These are phyloP conservation scores for Tineola bisselliella DNA, from an alignment of 2,888 invertebrate species.

Conservation along the genomic window DNA sequence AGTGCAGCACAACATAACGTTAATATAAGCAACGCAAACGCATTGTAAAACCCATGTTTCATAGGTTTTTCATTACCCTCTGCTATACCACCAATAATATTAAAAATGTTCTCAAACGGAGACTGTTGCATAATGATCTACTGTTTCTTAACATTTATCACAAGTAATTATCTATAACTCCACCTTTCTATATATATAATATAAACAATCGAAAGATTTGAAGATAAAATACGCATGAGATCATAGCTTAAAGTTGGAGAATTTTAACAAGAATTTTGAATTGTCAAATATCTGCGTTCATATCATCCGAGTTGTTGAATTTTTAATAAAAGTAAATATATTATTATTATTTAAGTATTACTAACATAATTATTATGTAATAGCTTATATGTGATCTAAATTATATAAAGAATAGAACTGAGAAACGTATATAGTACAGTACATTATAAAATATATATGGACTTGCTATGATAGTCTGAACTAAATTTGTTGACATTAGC, in stretches of 20 bases:
- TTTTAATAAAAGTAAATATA: no score
- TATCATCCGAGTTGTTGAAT: background rate
- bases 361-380: no score
- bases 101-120: slow-evolving; percentile 74
- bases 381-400: no score
- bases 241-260: background rate
- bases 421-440: no score
- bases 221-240: background rate
- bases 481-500: no score
- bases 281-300: background rate
- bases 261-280: background rate
- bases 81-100: slow-evolving; percentile 73
- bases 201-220: background rate
- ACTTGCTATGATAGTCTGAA: no score
- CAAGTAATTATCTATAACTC: background rate
- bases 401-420: no score
- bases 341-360: no score
- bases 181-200: background rate
- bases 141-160: background rate
- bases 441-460: no score
- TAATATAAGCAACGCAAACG: slow-evolving; percentile 81
- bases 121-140: slow-evolving; percentile 39
- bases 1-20: slow-evolving; percentile 74
- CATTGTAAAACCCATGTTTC: slow-evolving; percentile 91
- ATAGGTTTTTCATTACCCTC: slow-evolving; percentile 88